Conservation (phyloP, 2,797 vertebrate genomes). For the Eulemur rubriventer region DNA sequence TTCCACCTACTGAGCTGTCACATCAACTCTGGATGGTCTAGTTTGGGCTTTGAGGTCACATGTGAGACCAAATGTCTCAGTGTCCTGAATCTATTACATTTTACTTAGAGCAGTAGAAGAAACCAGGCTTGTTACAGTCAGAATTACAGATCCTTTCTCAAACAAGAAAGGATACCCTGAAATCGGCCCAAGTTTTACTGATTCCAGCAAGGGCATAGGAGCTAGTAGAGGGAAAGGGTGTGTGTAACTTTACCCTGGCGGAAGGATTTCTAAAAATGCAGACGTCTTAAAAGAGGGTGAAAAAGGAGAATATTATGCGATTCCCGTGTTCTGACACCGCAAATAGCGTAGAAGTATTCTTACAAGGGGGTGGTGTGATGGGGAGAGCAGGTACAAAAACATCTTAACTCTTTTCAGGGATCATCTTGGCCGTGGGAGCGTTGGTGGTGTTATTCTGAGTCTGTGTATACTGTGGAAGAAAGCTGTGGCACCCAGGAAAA, state of each 20-base stretch:
- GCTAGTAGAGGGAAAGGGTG: neutral
- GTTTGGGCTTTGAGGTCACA: neutral
- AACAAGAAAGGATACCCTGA: neutral
- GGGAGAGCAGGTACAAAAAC: neutral
- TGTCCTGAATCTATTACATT: neutral
- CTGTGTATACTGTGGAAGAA: neutral
- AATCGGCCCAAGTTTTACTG: neutral
- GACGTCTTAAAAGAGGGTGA: neutral
- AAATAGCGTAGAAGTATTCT: neutral
- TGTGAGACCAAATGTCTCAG: neutral
- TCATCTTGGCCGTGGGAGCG: neutral
- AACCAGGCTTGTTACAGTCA: neutral
- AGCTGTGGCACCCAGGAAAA: neutral
- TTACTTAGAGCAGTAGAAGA: neutral
- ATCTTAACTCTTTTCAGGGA: neutral
- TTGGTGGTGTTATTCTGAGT: neutral
- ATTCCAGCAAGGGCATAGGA: neutral
- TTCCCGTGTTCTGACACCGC: neutral
- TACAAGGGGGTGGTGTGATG: neutral
- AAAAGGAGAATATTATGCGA: neutral
- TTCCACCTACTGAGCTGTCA: neutral
- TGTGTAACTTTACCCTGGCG: neutral
- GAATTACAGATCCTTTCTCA: slow-evolving; percentile 12
- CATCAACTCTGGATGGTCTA: neutral
- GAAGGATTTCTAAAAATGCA: neutral